Percentiles rank a stretch among this genome's conserved stretches.
Evolutionary conservation across 1,140 invertebrate species (phyloP).

Genomic region (Rhagoletis pomonella): DNA sequence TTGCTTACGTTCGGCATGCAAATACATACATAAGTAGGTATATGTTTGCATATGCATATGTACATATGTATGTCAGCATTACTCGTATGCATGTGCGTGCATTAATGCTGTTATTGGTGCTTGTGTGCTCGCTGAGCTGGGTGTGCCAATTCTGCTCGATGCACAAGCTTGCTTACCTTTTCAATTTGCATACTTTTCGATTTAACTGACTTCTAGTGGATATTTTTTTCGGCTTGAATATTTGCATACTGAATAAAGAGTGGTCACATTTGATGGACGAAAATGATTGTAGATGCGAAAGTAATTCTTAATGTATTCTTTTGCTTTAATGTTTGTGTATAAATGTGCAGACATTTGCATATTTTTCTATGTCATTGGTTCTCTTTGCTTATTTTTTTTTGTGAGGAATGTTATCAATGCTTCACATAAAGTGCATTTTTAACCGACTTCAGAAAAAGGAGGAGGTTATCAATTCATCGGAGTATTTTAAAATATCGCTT

Average conservation of each 20-base stretch:
- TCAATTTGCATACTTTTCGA: background rate
- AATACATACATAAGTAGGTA: background rate
- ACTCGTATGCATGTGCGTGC: background rate
- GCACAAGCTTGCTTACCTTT: background rate
- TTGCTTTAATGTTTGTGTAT: background rate
- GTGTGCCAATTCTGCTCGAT: background rate
- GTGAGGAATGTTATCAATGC: too few species aligned
- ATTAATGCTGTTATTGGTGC: too few species aligned
- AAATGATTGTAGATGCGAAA: constrained; percentile 28
- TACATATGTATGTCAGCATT: background rate
- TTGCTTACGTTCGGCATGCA: background rate
- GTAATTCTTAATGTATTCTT: background rate
- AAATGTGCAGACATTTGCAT: background rate
- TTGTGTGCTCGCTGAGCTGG: background rate
- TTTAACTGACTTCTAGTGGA: background rate
- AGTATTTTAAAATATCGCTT: too few species aligned
- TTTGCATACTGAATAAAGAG: background rate
- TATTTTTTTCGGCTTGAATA: background rate
- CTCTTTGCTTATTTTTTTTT: too few species aligned
- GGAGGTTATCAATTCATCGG: too few species aligned
- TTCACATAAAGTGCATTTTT: too few species aligned
- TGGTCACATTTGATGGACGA: background rate
- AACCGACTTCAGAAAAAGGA: too few species aligned
- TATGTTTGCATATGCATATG: too few species aligned
- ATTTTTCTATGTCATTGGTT: background rate